Evolutionary conservation across 2,797 vertebrate species (phyloP).

Genomic region (Pseudomugil gertrudae): DNA sequence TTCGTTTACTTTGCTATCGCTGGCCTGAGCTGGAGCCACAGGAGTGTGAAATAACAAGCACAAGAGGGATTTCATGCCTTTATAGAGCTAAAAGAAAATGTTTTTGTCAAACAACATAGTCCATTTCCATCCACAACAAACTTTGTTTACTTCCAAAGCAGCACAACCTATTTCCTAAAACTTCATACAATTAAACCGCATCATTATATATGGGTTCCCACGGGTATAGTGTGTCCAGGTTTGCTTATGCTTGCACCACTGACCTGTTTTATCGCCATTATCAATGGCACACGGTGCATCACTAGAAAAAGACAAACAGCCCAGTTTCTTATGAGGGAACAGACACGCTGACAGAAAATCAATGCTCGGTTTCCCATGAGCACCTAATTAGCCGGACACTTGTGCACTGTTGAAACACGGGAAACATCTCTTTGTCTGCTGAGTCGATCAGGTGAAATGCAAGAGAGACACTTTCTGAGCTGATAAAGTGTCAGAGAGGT

Average conservation of each 20-base stretch:
- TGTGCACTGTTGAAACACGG: conserved; percentile 81
- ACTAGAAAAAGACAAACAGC: conserved; percentile 83
- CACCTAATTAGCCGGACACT: conserved; percentile 88
- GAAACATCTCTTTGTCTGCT: conserved; percentile 78
- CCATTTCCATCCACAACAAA: conserved; percentile 75
- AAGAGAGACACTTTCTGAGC: conserved; percentile 70
- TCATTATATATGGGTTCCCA: conserved; percentile 80
- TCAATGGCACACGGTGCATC: conserved; percentile 82
- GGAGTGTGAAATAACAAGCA: conserved; percentile 89
- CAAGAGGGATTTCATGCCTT: conserved; percentile 83
- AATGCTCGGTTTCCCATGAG: conserved; percentile 85
- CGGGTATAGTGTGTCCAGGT: conserved; percentile 69
- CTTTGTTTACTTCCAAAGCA: conserved; percentile 71
- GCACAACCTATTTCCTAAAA: conserved; percentile 49
- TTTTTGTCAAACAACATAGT: conserved; percentile 70
- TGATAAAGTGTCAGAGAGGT: conserved; percentile 79
- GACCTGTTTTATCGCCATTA: conserved; percentile 81
- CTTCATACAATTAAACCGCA: conserved; percentile 71
- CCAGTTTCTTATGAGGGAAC: conserved; percentile 68
- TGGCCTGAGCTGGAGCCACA: conserved; percentile 74
- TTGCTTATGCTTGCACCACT: conserved; percentile 74
- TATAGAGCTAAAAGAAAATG: conserved; percentile 73
- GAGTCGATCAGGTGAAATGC: conserved; percentile 81
- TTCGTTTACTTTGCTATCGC: conserved; percentile 72
- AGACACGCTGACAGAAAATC: conserved; percentile 84